These are phyloP conservation scores for Pseudococcus viburni DNA, from an alignment of 2,888 invertebrate genomes.

Conservation along the genomic window DNA sequence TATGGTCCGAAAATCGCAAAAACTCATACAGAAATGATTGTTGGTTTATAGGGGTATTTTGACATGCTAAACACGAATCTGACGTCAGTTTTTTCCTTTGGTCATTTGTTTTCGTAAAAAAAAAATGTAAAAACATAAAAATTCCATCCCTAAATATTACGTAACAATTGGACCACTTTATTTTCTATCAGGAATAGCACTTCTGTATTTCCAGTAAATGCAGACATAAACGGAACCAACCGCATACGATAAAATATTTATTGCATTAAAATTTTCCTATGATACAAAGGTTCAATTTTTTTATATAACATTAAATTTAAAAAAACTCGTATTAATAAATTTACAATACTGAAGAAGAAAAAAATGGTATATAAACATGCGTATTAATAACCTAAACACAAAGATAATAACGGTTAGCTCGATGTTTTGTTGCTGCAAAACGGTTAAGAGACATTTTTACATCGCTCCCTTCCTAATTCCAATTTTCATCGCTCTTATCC, in stretches of 20 bases:
- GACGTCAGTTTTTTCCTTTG: no score
- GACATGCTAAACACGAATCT: no score
- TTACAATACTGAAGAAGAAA: constrained; percentile 27
- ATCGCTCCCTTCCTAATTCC: neutral
- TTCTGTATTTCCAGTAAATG: no score
- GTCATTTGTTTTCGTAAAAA: no score
- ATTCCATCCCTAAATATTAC: no score
- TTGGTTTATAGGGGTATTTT: no score
- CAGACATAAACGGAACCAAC: neutral
- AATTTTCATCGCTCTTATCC: neutral
- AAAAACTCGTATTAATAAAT: constrained; percentile 30
- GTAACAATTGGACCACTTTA: no score
- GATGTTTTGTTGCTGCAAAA: constrained; percentile 27
- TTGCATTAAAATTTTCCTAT: constrained; percentile 48
- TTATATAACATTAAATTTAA: constrained; percentile 36
- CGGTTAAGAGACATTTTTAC: constrained; percentile 28
- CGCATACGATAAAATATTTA: constrained; percentile 27
- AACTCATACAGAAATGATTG: no score
- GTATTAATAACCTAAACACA: constrained; percentile 53
- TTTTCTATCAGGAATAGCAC: no score
- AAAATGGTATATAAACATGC: constrained; percentile 56
- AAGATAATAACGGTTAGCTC: constrained; percentile 36
- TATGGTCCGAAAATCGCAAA: no score
- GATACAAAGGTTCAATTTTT: constrained; percentile 36
- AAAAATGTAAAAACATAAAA: no score